phyloP scores from a whole-genome alignment of 1,140 invertebrate species.

The Pentalonia nigronervosa region DNA sequence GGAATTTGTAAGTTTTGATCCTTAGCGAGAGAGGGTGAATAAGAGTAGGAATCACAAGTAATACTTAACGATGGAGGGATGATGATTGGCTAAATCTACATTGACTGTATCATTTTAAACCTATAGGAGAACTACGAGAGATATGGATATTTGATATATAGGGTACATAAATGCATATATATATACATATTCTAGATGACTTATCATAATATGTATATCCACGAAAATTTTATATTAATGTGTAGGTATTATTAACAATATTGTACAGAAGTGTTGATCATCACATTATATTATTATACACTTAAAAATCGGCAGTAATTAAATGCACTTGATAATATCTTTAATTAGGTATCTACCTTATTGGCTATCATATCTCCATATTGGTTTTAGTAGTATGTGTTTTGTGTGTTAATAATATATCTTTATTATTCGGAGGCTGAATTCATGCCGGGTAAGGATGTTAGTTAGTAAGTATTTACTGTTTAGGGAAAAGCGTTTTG shows the following conservation, averaged over 20 bases:
- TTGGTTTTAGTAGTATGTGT: background rate
- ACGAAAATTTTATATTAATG: too few species aligned
- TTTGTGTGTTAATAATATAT: background rate
- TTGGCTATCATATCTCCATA: background rate
- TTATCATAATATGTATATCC: too few species aligned
- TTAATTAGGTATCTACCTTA: background rate
- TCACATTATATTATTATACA: background rate
- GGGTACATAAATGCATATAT: too few species aligned
- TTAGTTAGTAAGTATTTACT: slow-evolving; percentile 7
- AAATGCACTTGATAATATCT: too few species aligned
- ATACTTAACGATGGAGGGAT: background rate
- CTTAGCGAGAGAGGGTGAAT: background rate
- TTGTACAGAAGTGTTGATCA: background rate
- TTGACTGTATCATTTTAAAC: background rate
- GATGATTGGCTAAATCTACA: background rate
- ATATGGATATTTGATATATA: background rate
- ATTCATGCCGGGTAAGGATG: background rate
- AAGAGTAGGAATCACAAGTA: background rate
- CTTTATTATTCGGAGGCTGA: background rate
- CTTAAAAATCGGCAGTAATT: background rate
- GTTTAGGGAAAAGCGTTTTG: background rate
- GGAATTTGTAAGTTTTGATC: background rate
- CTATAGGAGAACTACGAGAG: background rate
- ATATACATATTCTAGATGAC: too few species aligned
- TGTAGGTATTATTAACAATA: background rate